Conservation (phyloP, 2,113 vertebrate species). For the Dascyllus trimaculatus region DNA sequence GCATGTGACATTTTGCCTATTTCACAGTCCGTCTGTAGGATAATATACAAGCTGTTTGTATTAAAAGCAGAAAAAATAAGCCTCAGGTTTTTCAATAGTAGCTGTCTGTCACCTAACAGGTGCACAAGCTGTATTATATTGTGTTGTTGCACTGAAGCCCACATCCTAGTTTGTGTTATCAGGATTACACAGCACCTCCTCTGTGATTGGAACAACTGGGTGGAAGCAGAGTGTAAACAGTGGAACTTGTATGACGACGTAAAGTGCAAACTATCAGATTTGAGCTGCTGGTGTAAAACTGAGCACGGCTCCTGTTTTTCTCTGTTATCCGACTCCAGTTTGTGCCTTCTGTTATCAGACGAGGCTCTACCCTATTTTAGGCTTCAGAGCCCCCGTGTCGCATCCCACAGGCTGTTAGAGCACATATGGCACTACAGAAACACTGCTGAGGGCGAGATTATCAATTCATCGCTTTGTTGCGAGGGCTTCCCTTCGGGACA, state of each 20-base stretch:
- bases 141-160: not conserved
- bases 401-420: constrained; percentile 67
- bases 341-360: constrained; percentile 55
- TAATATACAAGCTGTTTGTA: not conserved
- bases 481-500: constrained; percentile 28
- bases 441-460: constrained; percentile 57
- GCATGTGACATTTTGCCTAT: too few species aligned
- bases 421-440: constrained; percentile 66
- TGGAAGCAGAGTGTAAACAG: constrained; percentile 35
- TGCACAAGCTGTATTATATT: not conserved
- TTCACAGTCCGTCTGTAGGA: too few species aligned
- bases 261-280: constrained; percentile 32
- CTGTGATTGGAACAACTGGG: constrained; percentile 11
- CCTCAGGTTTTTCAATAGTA: not conserved
- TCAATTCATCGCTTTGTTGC: constrained; percentile 64
- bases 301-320: constrained; percentile 17
- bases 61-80: not conserved
- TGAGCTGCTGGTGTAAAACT: constrained; percentile 23
- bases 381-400: constrained; percentile 63
- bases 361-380: constrained; percentile 68
- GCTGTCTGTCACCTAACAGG: not conserved
- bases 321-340: constrained; percentile 45
- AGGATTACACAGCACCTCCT: constrained; percentile 5
- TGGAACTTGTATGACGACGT: constrained; percentile 14
- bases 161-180: constrained; percentile 34